Evolutionary conservation across 1,140 invertebrate species (phyloP), one percentile per base, ranked within the genome.

Genomic region (Acromyrmex charruanus): DNA sequence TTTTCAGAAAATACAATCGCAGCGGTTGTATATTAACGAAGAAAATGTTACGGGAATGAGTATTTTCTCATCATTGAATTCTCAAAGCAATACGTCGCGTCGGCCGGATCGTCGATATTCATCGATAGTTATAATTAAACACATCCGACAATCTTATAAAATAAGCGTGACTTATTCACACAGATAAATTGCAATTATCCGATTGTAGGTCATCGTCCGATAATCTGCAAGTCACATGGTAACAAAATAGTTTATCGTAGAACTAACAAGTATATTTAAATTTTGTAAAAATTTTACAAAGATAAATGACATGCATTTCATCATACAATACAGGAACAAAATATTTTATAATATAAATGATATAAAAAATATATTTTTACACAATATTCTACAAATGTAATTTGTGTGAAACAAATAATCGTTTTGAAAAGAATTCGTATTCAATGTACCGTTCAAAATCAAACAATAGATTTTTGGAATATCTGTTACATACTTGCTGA

Each of bases 151-250:
- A 35, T 31, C 49, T 12, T 49, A n/a, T 69, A 51, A 81, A 89
- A 86, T 65, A 88, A 81, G 71, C 31, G 53, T 55, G 58, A 88
- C 88, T 89, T 86, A 81, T 81, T 87, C 84, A 12, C 66, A 63
- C 84, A 61, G 69, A 89, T 89, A 89, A 89, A 89, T 89, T 63
- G 72, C 51, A 82, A 89, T 89, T 89, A 87, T 80, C 61, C 35
- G 25, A 35, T 21, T 49, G 9, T 16, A 59, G 18, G 9, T 69
- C 39, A 25, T 44, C 82, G 39, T 85, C 18, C 39, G 25, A 58
- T 28, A 6, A 28, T 16, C 28, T 25, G n/a, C 28, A 58, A 2
- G n/a, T 10, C n/a, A 77, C 12, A 14, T 25, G 25, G 6, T n/a
- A 25, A 49, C 18, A 49, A 59, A 31, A 82, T 68, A 81, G 25